Evolutionary conservation across 2,888 invertebrate genomes (phyloP), one percentile per base, ranked within the genome.

Genomic region (Rhagonycha fulva): DNA sequence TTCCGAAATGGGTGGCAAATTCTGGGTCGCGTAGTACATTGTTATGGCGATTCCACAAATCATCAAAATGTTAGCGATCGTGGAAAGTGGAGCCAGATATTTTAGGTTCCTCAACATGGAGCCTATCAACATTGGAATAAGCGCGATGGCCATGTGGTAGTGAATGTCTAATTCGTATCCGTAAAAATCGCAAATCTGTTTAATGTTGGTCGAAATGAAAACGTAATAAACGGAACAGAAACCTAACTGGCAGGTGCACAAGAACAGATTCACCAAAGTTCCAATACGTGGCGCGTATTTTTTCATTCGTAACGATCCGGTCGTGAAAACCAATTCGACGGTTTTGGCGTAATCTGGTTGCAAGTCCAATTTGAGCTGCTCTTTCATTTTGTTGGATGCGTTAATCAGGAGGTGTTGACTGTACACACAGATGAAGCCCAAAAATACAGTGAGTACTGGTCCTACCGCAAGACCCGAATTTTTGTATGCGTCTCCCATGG

Each of bases 161-260:
- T 94, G 92, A 0, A 94, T 89, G 79, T 92, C 91, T 70, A 93
- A 85, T 66, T 90, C 85, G 60, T 92, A 87, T 14, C 89, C 90
- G 85, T 93, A 93, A 79, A 91, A 90, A 80, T 92, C 91, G 80
- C 93, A 87, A 32, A 95, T 92, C 91, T 94, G 92, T 88, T 94
- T 91, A 78, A 96, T 87, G 87, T 96, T 98, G 79, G 93, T 93
- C 10, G 97, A 94, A 81, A 98, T 95, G 87, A 98, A 98, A 19
- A 98, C 95, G 84, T 98, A 95, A 88, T 99, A 99, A 30, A 98
- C 95, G 87, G 97, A 98, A 88, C 99, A 99, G 89, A 99, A 98
- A 76, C 99, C 99, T 78, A 98, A 90, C 89, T 99, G 99, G n/a
- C 98, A 98, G 75, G 97, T 90, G 87, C 97, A 95, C 72, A 99